Base-by-base conservation (phyloP, 2,888 invertebrate genomes). In the Frankliniella intonsa region DNA sequence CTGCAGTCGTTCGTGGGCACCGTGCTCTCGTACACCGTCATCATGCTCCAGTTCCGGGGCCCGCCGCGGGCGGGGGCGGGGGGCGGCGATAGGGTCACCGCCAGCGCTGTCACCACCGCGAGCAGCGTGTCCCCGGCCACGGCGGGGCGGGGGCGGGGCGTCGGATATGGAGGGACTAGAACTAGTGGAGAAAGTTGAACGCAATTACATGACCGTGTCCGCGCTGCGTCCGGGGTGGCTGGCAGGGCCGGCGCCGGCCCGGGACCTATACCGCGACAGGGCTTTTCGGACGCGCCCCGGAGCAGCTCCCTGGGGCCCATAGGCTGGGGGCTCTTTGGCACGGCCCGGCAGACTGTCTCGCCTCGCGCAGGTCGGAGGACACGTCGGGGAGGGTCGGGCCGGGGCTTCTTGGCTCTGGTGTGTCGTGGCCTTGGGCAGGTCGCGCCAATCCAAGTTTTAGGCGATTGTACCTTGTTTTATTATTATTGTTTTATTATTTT, bases 31-130 rank as follows among this genome's bases (percentile, higher is more conserved):
- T 22, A 69, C 69, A 69, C 22, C 69, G 69, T 69, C 69, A 22
- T 69, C 69, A n/a, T 69, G 69, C 22, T 69, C 22, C 69, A 69
- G 69, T 69, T 69, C 69, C 69, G 25, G 25, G 25, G 69, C 69
- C 69, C 69, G 25, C 22, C 69, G 22, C n/a, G 17, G 14, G 2
- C 14, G 3, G 55, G 3, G 3, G 55, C 55, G 14, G 3, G 55
- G 1, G 55, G 14, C 55, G 55, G 55, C 55, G 14, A 14, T 7
- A 2, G 12, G 14, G 55, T 7, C 14, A 17, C 11, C 14, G 62
- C 62, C 62, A 62, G 62, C 19, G 17, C 62, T 7, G 62, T 14
- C 19, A 17, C 14, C 19, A 62, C 0, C 19, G 62, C 55, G n/a
- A n/a, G n/a, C 55, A n/a, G 62, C 17, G 14, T 14, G 62, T 7